Conservation (phyloP, 2,888 invertebrate genomes). For the Bellardia pandia region DNA sequence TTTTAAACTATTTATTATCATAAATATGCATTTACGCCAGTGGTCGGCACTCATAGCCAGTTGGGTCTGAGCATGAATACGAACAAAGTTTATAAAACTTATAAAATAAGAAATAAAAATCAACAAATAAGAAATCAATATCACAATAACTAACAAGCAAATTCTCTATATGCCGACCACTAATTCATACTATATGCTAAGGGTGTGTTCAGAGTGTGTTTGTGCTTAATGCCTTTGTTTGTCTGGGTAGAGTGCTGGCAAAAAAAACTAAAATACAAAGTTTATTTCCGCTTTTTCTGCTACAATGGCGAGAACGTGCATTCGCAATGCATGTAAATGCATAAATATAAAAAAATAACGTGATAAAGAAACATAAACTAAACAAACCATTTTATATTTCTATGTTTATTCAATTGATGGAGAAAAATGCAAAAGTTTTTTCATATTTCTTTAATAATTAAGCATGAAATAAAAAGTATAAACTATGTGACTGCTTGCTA, state of each 20-base stretch:
- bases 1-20: background rate
- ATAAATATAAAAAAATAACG: background rate
- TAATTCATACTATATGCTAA: background rate
- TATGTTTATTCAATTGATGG: background rate
- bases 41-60: too few relatives aligned
- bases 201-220: background rate
- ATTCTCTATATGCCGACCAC: too few relatives aligned
- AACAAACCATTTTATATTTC: background rate
- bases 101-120: too few relatives aligned
- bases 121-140: too few relatives aligned
- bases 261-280: constrained; percentile 20
- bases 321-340: constrained; percentile 23
- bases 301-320: constrained; percentile 5
- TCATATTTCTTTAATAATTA: too few relatives aligned
- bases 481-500: too few relatives aligned
- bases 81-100: too few relatives aligned
- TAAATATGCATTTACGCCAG: background rate
- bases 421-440: background rate
- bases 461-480: too few relatives aligned
- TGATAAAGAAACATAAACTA: background rate
- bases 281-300: constrained; percentile 63
- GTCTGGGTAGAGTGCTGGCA: background rate
- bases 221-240: background rate
- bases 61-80: too few relatives aligned
- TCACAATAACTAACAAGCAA: too few relatives aligned